Base-by-base conservation (phyloP, 1,140 invertebrate genomes). In the Aricia agestis region DNA sequence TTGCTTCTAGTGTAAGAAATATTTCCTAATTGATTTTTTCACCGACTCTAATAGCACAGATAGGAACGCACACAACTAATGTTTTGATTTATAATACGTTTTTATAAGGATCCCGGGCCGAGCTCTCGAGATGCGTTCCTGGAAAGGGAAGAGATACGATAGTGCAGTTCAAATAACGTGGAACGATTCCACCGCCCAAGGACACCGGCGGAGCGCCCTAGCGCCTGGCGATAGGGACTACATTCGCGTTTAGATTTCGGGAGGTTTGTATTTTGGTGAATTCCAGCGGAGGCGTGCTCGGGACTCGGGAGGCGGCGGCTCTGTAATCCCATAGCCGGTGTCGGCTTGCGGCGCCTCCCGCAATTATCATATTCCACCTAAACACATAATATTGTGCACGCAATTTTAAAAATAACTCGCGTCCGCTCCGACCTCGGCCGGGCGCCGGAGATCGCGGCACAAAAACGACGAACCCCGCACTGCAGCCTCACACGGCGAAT, bases 351-450 rank as follows among this genome's bases (percentile, higher is more conserved):
- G 88, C 87, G 88, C 87, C 88, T 89, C 85, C 81, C 78, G 86
- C 87, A 91, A 91, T 91, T 91, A 91, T 91, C 86, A 91, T 89
- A 89, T 91, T 89, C 86, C 84, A 87, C 87, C 89, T 91, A 91
- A 91, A 91, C 89, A 89, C 87, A 87, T 90, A 87, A 89, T 89
- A 89, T 86, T 86, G 85, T 84, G 85, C 85, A 85, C 83, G 89
- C 89, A 90, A 89, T 91, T 89, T 91, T 83, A 88, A 87, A 91
- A 90, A 91, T 89, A 89, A 86, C 83, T 80, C 74, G 82, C 81
- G 85, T 85, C 84, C 83, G 83, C 75, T 52, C 45, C 45, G 45
- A 52, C 45, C 45, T 52, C 45, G 45, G 45, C 45, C 13, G 45
- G 11, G 45, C 45, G 11, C 11, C 45, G 45, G 45, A 13, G 45